phyloP scores from a whole-genome alignment of 2,888 invertebrate species.

The Ellobium chinense region DNA sequence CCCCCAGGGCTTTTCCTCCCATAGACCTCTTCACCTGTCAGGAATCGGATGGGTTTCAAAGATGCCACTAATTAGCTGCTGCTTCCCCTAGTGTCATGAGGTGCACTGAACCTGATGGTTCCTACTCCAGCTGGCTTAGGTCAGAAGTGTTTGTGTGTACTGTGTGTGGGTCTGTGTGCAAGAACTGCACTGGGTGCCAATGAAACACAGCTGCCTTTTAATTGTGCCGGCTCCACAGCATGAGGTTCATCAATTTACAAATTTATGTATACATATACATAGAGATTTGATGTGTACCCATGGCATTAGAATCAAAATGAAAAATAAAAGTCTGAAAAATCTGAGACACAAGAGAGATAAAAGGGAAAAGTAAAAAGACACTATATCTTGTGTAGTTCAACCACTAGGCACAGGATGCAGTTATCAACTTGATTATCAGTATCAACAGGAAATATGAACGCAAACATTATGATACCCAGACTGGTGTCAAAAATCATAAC shows the following conservation, averaged over 20 bases:
- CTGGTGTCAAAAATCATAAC: not conserved
- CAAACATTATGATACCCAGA: not conserved
- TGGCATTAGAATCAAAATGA: not conserved
- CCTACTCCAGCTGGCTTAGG: not conserved
- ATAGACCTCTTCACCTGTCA: not conserved
- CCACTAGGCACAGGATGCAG: constrained; percentile 34
- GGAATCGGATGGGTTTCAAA: not conserved
- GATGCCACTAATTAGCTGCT: not conserved
- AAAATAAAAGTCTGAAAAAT: constrained; percentile 9
- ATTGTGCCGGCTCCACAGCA: not conserved
- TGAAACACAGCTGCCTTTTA: not conserved
- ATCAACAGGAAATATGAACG: constrained; percentile 12
- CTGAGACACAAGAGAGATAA: not conserved
- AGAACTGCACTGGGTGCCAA: too few species aligned
- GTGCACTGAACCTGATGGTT: not conserved
- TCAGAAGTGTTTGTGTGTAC: not conserved
- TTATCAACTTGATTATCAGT: constrained; percentile 28
- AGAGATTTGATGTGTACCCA: not conserved
- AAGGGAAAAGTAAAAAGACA: constrained; percentile 1
- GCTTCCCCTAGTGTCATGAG: not conserved
- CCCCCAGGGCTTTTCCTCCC: not conserved
- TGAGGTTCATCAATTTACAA: not conserved
- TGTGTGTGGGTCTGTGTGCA: not conserved
- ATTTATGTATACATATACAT: constrained; percentile 10
- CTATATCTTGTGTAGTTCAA: constrained; percentile 25